Percentiles rank a stretch among this genome's conserved stretches.
Evolutionary conservation across 2,113 vertebrate species (phyloP).

Genomic region (Laticauda colubrina): DNA sequence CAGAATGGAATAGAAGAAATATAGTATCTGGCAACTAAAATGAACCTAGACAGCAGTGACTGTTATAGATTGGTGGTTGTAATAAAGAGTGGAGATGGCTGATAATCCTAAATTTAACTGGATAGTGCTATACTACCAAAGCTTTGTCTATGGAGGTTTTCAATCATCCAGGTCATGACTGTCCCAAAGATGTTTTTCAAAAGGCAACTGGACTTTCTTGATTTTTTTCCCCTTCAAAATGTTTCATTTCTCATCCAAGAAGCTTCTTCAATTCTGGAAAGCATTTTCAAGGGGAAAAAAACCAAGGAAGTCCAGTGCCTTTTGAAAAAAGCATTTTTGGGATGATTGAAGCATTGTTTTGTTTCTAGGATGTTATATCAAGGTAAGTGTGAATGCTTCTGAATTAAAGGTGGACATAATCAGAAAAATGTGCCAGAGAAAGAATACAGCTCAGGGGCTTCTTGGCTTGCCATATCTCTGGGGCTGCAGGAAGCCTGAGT

Average conservation of each 20-base stretch:
- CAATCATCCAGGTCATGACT: background rate
- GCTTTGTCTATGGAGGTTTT: background rate
- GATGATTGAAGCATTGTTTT: background rate
- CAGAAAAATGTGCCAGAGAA: background rate
- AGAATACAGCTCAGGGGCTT: background rate
- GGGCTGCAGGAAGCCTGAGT: background rate
- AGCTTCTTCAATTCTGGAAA: background rate
- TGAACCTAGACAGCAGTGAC: background rate
- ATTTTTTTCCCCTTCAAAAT: background rate
- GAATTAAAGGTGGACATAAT: no score
- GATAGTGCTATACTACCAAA: background rate
- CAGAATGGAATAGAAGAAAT: background rate
- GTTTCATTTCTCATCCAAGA: background rate
- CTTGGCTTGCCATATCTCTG: no score
- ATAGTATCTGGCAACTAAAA: background rate
- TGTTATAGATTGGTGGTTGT: background rate
- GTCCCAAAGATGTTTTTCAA: background rate
- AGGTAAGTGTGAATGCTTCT: background rate
- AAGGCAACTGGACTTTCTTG: background rate
- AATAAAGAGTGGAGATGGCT: background rate
- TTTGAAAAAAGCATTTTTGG: background rate
- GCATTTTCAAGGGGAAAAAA: background rate
- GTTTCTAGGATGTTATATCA: background rate
- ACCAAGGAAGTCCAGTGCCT: background rate
- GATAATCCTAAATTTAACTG: background rate